Evolutionary conservation across 2,113 vertebrate genomes (phyloP).

Genomic region (Glaucidium brasilianum): DNA sequence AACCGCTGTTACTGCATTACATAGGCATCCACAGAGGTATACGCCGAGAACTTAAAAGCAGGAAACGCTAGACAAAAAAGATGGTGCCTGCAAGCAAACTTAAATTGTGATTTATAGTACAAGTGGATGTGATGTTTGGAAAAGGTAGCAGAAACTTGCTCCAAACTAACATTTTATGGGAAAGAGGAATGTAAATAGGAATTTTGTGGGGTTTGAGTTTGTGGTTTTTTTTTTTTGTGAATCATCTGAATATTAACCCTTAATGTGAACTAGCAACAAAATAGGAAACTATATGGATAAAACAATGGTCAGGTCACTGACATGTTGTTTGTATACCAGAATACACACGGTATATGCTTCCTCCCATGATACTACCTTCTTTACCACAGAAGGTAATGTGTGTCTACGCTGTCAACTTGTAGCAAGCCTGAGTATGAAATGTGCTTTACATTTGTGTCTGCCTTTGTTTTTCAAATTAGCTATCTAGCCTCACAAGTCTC

Average conservation of each 20-base stretch:
- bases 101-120: neutral
- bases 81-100: neutral
- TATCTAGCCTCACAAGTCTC: neutral
- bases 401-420: neutral
- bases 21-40: no score
- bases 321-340: neutral
- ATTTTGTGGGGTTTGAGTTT: neutral
- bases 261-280: neutral
- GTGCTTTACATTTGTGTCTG: neutral
- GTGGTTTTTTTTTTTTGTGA: neutral
- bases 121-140: neutral
- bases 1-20: neutral
- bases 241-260: neutral
- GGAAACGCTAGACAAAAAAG: neutral
- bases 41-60: neutral
- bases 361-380: neutral
- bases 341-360: neutral
- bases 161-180: neutral
- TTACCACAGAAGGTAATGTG: neutral
- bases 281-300: neutral
- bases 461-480: neutral
- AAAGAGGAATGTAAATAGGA: neutral
- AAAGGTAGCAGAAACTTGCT: neutral
- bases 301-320: neutral
- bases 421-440: neutral